A percentile compares a stretch with the other conserved stretches of the same genome.
These are phyloP conservation scores for Neomorphus geoffroyi DNA, from an alignment of 2,797 vertebrate genomes.

Conservation along the genomic window DNA sequence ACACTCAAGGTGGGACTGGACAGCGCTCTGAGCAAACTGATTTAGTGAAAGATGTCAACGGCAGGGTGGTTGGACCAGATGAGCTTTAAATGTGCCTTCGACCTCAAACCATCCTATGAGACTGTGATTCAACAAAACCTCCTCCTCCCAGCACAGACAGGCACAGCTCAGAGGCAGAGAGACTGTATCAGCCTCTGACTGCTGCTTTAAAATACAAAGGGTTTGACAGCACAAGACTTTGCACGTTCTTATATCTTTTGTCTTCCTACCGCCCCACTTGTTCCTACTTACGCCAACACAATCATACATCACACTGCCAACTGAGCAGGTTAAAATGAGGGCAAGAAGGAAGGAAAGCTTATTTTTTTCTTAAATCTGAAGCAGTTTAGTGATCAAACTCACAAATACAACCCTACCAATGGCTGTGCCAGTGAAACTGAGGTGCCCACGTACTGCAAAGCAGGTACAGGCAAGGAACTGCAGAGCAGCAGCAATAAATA, in stretches of 20 bases:
- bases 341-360: not conserved
- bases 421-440: not conserved
- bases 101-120: not conserved
- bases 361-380: not conserved
- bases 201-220: not conserved
- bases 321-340: not conserved
- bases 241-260: not conserved
- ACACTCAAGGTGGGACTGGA: not conserved
- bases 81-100: not conserved
- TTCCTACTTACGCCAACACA: not conserved
- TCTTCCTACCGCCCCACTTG: not conserved
- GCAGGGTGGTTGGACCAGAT: not conserved
- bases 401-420: not conserved
- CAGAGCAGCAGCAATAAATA: not conserved
- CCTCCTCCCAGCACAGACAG: not conserved
- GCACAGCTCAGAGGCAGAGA: not conserved
- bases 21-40: accelerated
- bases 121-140: not conserved
- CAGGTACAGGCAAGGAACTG: not conserved
- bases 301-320: not conserved
- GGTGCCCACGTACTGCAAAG: not conserved
- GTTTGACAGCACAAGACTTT: not conserved
- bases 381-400: not conserved
- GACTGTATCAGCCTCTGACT: not conserved
- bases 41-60: accelerated